phyloP scores from a whole-genome alignment of 2,113 vertebrate genomes.

The Serilophus lunatus region DNA sequence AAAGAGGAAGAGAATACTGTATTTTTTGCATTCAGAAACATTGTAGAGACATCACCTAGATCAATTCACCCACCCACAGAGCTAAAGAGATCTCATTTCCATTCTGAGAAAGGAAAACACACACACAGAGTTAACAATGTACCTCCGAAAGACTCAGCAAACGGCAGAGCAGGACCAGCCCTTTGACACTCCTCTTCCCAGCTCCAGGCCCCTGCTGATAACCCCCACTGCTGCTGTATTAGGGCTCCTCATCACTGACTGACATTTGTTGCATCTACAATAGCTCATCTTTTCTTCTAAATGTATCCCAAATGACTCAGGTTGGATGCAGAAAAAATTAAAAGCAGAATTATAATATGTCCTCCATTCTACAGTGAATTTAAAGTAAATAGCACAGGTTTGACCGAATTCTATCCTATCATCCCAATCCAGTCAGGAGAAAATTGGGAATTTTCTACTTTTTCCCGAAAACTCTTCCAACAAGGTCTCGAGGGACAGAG shows the following conservation, averaged over 20 bases:
- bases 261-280: neutral
- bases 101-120: neutral
- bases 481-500: neutral
- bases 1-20: neutral
- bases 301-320: neutral
- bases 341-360: neutral
- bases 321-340: neutral
- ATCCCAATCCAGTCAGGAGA: neutral
- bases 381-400: neutral
- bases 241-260: neutral
- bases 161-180: neutral
- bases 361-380: neutral
- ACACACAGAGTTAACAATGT: neutral
- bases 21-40: neutral
- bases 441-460: neutral
- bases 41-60: neutral
- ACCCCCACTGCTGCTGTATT: too few relatives aligned
- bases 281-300: neutral
- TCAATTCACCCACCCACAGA: neutral
- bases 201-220: neutral
- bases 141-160: neutral
- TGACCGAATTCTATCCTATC: neutral
- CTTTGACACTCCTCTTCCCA: rapidly evolving
- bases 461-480: neutral
- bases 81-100: neutral